phyloP scores from a whole-genome alignment of 37 sponge, comb jelly and placozoan genomes.

The Beroe forskalii region DNA sequence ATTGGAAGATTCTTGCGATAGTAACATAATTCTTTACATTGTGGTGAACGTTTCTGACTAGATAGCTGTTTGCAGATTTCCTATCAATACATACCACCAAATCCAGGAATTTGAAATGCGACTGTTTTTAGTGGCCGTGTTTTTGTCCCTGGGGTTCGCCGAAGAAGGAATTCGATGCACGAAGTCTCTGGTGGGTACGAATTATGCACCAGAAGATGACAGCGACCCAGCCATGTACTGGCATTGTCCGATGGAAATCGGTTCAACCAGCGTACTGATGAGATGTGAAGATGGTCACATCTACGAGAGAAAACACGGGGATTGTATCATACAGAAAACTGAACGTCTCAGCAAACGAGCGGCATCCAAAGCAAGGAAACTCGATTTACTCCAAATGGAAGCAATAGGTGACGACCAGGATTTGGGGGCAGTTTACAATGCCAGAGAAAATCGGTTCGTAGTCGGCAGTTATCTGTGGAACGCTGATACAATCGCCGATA shows the following conservation, averaged over 20 bases:
- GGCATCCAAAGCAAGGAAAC: neutral
- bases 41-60: too few relatives aligned
- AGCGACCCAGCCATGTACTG: neutral
- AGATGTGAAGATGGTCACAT: neutral
- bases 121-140: neutral
- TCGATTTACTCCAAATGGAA: slow-evolving; percentile 17
- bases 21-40: too few relatives aligned
- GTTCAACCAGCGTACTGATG: neutral
- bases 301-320: neutral
- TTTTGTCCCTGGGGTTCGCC: neutral
- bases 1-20: neutral
- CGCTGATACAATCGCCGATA: neutral
- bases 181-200: neutral
- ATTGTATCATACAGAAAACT: neutral
- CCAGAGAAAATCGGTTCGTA: neutral
- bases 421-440: slow-evolving; percentile 29
- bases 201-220: neutral
- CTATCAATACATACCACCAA: too few relatives aligned
- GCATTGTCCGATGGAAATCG: neutral
- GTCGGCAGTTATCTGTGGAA: slow-evolving; percentile 5
- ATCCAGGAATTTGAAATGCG: neutral
- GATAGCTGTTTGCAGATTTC: too few relatives aligned
- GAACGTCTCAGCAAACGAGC: neutral
- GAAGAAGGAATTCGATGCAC: neutral
- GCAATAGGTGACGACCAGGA: neutral